Evolutionary conservation across 30 jellyfish, hydroid and myxozoan genomes (phyloP).

Genomic region (Catostylus mosaicus): DNA sequence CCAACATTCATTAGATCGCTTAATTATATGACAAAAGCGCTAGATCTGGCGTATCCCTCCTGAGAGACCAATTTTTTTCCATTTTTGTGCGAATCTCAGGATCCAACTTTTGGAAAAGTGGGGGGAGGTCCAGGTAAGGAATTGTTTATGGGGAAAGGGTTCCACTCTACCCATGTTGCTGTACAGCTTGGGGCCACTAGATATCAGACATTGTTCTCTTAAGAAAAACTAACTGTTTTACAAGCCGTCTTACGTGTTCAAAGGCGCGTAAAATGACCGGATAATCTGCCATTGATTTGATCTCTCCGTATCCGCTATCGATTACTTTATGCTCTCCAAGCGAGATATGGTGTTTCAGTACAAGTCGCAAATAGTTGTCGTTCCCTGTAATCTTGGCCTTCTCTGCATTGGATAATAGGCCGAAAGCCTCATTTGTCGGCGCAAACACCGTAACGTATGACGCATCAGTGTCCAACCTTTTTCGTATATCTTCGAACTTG

Average conservation of each 20-base stretch:
- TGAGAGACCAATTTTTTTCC: no score
- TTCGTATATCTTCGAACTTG: conserved; percentile 23
- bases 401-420: conserved; percentile 26
- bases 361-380: background rate
- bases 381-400: background rate
- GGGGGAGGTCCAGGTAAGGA: no score
- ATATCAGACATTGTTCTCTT: no score
- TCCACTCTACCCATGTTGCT: no score
- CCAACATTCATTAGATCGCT: no score
- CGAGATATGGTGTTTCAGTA: conserved; percentile 40
- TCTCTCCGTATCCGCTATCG: conserved; percentile 15
- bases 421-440: conserved; percentile 48
- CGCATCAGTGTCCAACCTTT: conserved; percentile 21
- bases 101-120: no score
- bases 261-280: conserved; percentile 41
- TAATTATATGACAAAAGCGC: no score
- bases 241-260: conserved; percentile 33
- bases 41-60: no score
- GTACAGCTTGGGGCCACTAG: no score
- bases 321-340: conserved; percentile 20
- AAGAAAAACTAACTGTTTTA: no score
- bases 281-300: conserved; percentile 30
- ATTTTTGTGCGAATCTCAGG: no score
- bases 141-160: no score
- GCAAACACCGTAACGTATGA: conserved; percentile 43